Conservation (phyloP, 2,113 vertebrate genomes). For the Oxyura jamaicensis region DNA sequence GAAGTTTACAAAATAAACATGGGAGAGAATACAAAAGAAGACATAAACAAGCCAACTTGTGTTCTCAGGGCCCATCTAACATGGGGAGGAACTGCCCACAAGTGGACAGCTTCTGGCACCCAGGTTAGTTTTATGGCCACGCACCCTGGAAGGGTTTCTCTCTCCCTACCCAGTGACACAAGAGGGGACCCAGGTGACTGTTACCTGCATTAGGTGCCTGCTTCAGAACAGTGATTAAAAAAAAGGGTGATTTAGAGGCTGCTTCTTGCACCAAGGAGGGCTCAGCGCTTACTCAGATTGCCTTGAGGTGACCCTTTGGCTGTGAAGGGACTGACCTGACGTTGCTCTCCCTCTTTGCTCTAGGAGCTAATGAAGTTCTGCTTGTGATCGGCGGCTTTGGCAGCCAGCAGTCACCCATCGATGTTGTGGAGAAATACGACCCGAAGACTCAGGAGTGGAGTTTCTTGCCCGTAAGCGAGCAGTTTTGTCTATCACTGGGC, state of each 20-base stretch:
- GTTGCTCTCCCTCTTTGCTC: conserved; percentile 40
- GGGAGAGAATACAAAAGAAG: neutral
- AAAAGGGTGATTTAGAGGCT: neutral
- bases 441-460: conserved; percentile 98
- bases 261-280: neutral
- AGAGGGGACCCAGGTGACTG: neutral
- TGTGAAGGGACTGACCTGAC: neutral
- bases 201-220: neutral
- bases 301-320: neutral
- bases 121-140: neutral
- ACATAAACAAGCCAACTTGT: neutral
- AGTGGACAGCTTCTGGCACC: neutral
- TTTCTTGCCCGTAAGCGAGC: conserved; percentile 90
- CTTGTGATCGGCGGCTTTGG: conserved; percentile 97
- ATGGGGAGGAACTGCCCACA: neutral
- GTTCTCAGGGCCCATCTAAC: neutral
- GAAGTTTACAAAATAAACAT: neutral
- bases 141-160: neutral
- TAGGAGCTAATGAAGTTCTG: conserved; percentile 97
- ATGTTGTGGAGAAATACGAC: conserved; percentile 97
- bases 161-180: neutral
- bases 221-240: neutral
- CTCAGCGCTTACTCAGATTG: neutral
- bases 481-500: neutral
- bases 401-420: conserved; percentile 97